Evolutionary conservation across 2,797 vertebrate species (phyloP), one percentile per base, ranked within the genome.

Genomic region (Brotula barbata): DNA sequence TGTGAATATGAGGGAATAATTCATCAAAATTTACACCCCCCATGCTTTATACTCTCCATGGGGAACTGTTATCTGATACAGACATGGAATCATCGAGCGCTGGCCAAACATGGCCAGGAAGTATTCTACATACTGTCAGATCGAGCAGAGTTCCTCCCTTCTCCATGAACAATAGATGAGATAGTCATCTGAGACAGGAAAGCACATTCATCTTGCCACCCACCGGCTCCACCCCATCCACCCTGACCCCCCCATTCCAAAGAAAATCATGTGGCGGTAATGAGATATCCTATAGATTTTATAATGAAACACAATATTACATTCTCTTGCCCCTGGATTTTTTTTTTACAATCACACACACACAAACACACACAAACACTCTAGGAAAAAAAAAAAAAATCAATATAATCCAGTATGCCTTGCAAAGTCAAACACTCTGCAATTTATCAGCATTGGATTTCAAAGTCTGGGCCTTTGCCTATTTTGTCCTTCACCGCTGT

Each of bases 281-380:
- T 78, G 77, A 89, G 86, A 91, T 89, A 87, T 74, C 46, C 60
- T 81, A 89, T 89, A 74, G 87, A 91, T 88, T 90, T 88, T 87
- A 83, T 85, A 87, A 87, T 82, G 84, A 89, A 88, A 88, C 83
- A 82, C 81, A 81, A 84, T 85, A 85, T 83, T 78, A 66, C 74
- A 52, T 83, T 84, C 65, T 78, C 66, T 73, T 68, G 58, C 68
- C 60, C 66, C 66, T 51, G 41, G n/a, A 58, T 81, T 74, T 75
- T 59, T 20, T 41, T 47, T 42, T 59, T 14, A 33, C 31, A 6
- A 22, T 28, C 5, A 15, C 57, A 45, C 52, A 44, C 45, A 45
- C 40, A 52, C 11, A 36, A 40, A 56, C 57, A 52, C 41, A 53
- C 17, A 48, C 36, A 50, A 36, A 34, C 11, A 43, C 57, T 53